Percentiles rank a stretch among this genome's conserved stretches.
Conservation (phyloP, 2,113 vertebrate genomes). For the Gadus chalcogrammus region DNA sequence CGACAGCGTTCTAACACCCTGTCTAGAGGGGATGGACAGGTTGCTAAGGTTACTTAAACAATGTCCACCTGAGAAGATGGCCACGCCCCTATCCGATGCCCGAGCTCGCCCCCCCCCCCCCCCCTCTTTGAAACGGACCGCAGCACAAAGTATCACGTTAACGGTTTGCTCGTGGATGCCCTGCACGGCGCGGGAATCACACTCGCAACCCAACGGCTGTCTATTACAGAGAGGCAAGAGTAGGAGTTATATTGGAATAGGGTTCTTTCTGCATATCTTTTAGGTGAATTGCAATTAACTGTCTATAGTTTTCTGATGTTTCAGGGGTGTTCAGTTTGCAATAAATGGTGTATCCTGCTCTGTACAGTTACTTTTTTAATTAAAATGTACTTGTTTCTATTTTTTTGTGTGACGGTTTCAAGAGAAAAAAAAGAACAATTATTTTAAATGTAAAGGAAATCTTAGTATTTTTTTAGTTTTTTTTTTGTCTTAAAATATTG, state of each 20-base stretch:
- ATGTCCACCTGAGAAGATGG: background rate
- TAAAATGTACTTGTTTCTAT: constrained; percentile 70
- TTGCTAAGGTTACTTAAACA: too few species aligned
- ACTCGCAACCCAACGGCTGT: constrained; percentile 24
- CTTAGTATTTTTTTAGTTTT: constrained; percentile 64
- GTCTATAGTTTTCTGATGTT: constrained; percentile 65
- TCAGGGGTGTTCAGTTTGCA: constrained; percentile 70
- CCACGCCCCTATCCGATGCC: background rate
- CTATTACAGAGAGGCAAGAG: constrained; percentile 31
- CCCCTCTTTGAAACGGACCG: background rate
- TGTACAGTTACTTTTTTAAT: constrained; percentile 77
- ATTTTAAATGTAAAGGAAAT: constrained; percentile 73
- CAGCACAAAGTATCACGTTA: background rate
- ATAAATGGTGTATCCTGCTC: constrained; percentile 75
- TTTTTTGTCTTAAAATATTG: constrained; percentile 67
- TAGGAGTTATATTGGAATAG: constrained; percentile 40
- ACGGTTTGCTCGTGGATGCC: constrained; percentile 2
- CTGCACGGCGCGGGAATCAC: background rate
- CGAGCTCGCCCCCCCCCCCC: background rate
- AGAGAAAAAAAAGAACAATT: constrained; percentile 75
- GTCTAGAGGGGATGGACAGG: constrained; percentile 2
- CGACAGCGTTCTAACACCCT: constrained; percentile 15
- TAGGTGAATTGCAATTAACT: constrained; percentile 65
- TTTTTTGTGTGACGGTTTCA: constrained; percentile 72
- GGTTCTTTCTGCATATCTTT: constrained; percentile 52